Percentiles rank a stretch among this genome's conserved stretches.
These are phyloP conservation scores for Brachionichthys hirsutus DNA, from an alignment of 2,113 vertebrate species.

Conservation along the genomic window DNA sequence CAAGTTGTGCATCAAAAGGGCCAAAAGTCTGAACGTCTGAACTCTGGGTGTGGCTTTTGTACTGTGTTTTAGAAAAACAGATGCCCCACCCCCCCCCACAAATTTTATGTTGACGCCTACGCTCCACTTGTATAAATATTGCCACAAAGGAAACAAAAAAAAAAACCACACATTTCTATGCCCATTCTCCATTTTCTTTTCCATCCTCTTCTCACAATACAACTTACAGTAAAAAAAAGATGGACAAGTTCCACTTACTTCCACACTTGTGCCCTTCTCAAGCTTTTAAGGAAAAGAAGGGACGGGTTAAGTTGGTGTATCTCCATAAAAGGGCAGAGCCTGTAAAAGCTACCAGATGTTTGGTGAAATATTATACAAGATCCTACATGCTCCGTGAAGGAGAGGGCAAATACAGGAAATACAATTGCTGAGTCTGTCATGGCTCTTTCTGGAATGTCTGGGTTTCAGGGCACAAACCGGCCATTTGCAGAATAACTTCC, in stretches of 20 bases:
- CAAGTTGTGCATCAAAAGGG: slow-evolving; percentile 52
- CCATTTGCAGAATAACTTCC: slow-evolving; percentile 50
- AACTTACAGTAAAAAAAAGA: slow-evolving; percentile 10
- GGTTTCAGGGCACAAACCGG: slow-evolving; percentile 52
- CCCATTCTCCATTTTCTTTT: background rate
- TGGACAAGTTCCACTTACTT: background rate
- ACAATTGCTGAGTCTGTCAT: slow-evolving; percentile 51
- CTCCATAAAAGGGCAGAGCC: slow-evolving; percentile 52
- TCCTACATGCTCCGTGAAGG: slow-evolving; percentile 53
- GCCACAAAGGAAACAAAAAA: slow-evolving; percentile 1
- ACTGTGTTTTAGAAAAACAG: slow-evolving; percentile 65
- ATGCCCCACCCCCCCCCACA: slow-evolving; percentile 56
- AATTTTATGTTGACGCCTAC: slow-evolving; percentile 54
- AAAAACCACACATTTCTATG: slow-evolving; percentile 15
- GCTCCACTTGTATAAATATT: slow-evolving; percentile 61
- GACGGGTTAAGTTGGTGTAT: slow-evolving; percentile 47
- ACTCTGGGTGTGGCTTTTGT: slow-evolving; percentile 68
- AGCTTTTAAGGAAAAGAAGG: slow-evolving; percentile 25
- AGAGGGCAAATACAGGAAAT: slow-evolving; percentile 64
- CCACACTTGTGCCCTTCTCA: slow-evolving; percentile 28
- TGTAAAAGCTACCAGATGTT: slow-evolving; percentile 76
- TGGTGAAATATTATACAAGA: slow-evolving; percentile 68
- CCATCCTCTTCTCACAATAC: slow-evolving; percentile 15
- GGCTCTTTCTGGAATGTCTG: slow-evolving; percentile 54
- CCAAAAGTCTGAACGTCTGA: slow-evolving; percentile 60